Conservation (phyloP, 2,888 invertebrate species). For the Galeruca laticollis region DNA sequence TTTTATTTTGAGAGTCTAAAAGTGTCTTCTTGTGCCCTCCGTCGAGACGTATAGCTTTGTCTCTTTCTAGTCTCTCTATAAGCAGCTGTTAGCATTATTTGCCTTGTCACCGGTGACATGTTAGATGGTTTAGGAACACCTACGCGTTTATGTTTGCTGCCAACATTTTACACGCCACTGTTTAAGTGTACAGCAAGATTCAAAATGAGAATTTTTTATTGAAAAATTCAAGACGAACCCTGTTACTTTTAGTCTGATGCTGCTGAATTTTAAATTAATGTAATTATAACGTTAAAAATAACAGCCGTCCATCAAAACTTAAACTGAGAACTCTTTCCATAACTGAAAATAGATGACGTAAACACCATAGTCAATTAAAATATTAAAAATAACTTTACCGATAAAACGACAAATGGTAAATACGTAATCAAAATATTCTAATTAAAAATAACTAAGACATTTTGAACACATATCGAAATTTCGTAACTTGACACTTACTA, state of each 20-base stretch:
- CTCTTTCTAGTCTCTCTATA: conserved; percentile 48
- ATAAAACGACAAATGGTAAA: conserved; percentile 1
- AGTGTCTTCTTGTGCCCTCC: conserved; percentile 42
- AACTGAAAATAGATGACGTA: conserved; percentile 9
- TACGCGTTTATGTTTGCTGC: conserved; percentile 51
- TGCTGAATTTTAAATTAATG: neutral
- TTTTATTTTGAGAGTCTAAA: conserved; percentile 45
- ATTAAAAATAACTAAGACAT: no score
- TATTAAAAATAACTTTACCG: conserved; percentile 13
- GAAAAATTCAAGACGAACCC: neutral
- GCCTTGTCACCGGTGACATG: conserved; percentile 57
- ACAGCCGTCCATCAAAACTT: conserved; percentile 1
- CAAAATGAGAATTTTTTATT: neutral
- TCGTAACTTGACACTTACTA: no score
- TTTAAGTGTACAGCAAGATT: conserved; percentile 34
- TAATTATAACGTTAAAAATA: conserved; percentile 2
- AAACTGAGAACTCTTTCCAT: neutral
- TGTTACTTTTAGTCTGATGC: neutral
- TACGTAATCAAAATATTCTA: no score
- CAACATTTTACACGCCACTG: conserved; percentile 45
- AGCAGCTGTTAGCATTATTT: conserved; percentile 60
- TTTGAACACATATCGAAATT: no score
- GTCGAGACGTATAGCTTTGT: conserved; percentile 38
- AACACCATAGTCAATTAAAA: conserved; percentile 10
- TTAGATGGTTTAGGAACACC: conserved; percentile 56